A percentile compares a stretch with the other conserved stretches of the same genome.
Evolutionary conservation across 1,140 invertebrate genomes (phyloP).

Genomic region (Laupala kohalensis): DNA sequence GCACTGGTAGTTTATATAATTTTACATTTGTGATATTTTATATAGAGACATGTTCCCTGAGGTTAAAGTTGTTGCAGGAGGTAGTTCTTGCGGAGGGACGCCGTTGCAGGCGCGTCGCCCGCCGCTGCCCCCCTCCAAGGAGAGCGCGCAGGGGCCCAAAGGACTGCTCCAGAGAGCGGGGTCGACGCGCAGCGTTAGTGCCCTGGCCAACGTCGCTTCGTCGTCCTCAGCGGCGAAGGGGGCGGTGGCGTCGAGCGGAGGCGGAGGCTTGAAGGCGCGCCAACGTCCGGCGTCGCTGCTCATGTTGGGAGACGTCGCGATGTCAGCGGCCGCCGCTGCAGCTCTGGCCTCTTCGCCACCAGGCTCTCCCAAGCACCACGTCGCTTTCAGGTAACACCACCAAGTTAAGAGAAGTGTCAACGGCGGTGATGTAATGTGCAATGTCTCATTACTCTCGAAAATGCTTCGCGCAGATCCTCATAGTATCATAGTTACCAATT

Average conservation of each 20-base stretch:
- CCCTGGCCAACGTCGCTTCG: not conserved
- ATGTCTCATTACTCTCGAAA: too few relatives aligned
- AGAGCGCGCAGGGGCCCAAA: not conserved
- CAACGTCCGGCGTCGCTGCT: conserved; percentile 22
- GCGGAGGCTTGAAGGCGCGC: conserved; percentile 2
- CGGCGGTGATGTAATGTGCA: too few relatives aligned
- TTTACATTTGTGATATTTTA: too few relatives aligned
- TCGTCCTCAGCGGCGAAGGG: conserved; percentile 9
- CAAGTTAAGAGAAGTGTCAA: too few relatives aligned
- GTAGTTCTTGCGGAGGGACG: conserved; percentile 29
- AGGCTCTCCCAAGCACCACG: conserved; percentile 21
- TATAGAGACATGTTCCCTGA: conserved; percentile 15
- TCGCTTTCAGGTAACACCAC: too few relatives aligned
- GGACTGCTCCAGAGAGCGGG: not conserved
- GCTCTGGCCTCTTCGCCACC: conserved; percentile 20
- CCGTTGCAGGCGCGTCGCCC: conserved; percentile 25
- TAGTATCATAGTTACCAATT: too few relatives aligned
- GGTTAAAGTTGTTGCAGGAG: too few relatives aligned
- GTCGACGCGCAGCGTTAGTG: not conserved
- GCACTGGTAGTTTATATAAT: too few relatives aligned
- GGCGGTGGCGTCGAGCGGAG: conserved; percentile 6
- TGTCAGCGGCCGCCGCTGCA: too few relatives aligned
- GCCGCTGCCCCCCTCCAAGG: not conserved
- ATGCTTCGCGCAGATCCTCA: too few relatives aligned
- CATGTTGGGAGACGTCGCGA: conserved; percentile 9